Evolutionary conservation across 1,140 invertebrate species (phyloP).

Genomic region (Parasteatoda tepidariorum): DNA sequence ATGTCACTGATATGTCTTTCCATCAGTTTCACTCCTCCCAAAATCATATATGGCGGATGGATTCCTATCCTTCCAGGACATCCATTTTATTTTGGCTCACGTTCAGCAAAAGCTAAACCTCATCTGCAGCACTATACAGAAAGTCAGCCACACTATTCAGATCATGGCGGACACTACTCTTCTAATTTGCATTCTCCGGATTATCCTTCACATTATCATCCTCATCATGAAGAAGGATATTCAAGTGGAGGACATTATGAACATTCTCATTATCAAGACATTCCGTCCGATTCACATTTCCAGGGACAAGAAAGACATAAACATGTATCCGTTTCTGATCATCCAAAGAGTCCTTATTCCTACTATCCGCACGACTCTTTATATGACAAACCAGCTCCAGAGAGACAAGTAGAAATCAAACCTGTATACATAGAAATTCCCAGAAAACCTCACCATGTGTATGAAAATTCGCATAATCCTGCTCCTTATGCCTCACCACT

Average conservation of each 20-base stretch:
- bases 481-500: slow-evolving; percentile 33
- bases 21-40: slow-evolving; percentile 32
- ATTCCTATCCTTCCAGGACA: slow-evolving; percentile 56
- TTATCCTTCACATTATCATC: slow-evolving; percentile 9
- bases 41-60: slow-evolving; percentile 56
- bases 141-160: neutral
- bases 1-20: neutral
- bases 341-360: slow-evolving; percentile 8
- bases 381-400: neutral
- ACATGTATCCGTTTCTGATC: neutral
- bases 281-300: neutral
- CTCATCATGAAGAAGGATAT: neutral
- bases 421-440: slow-evolving; percentile 44
- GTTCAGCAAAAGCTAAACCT: neutral
- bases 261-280: neutral
- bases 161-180: neutral
- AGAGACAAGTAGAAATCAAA: slow-evolving; percentile 14
- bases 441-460: slow-evolving; percentile 35
- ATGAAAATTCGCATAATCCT: slow-evolving; percentile 32
- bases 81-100: slow-evolving; percentile 41
- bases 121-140: neutral
- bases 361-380: slow-evolving; percentile 36
- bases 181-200: neutral
- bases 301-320: neutral
- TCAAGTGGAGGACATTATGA: neutral